Evolutionary conservation across 2,113 vertebrate species (phyloP).

Genomic region (Menura novaehollandiae): DNA sequence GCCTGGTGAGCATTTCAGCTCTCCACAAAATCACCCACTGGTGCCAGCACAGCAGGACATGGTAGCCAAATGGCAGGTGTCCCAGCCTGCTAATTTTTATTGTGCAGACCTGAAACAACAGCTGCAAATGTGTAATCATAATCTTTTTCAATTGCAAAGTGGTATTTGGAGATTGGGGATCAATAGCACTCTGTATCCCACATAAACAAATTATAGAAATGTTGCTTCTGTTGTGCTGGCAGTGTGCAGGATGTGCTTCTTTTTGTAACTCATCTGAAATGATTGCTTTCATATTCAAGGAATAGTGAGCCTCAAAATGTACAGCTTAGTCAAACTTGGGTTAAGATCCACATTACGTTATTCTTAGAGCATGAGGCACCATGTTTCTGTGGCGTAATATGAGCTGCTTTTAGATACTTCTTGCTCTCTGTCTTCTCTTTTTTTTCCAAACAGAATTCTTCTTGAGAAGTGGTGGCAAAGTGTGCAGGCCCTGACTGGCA

Average conservation of each 20-base stretch:
- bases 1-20: background rate
- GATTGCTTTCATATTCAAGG: background rate
- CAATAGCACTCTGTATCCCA: background rate
- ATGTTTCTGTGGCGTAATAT: background rate
- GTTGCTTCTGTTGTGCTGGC: background rate
- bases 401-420: background rate
- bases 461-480: background rate
- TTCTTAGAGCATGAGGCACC: background rate
- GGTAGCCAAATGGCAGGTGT: background rate
- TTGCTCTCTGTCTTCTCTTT: background rate
- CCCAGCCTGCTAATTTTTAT: background rate
- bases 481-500: background rate
- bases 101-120: background rate
- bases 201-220: background rate
- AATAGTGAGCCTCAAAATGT: background rate
- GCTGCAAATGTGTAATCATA: background rate
- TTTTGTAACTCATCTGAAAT: background rate
- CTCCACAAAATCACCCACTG: rapidly evolving
- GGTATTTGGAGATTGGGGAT: background rate
- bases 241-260: background rate
- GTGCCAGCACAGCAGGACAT: rapidly evolving
- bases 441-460: background rate
- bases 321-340: background rate
- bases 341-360: background rate
- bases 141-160: background rate